Evolutionary conservation across 92 coral and sea anemone species (phyloP), one percentile per base, ranked within the genome.

Genomic region (Virgularia gustaviana): DNA sequence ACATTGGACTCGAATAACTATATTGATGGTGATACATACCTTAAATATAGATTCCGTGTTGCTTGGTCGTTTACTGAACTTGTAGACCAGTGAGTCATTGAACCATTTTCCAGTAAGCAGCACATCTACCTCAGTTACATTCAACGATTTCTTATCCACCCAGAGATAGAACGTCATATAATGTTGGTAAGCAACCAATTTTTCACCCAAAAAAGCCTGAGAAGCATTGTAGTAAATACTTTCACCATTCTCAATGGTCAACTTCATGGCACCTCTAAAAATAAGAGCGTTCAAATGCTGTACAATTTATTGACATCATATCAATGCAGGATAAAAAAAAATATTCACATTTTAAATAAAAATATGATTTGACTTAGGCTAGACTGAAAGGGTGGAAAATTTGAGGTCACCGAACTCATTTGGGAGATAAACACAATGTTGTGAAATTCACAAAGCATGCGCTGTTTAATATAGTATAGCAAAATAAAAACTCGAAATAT

Each of bases 171-270:
- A 92, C 10, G 85, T 66, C 83, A 92, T 41, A 18, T 80, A 33
- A 71, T 79, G 84, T 9, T 91, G 85, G 81, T 89, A 92, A 6
- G 94, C 90, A 63, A 77, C 77, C 23, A 94, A 85, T 51, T 88
- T 80, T 63, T 86, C 83, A 9, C 85, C 85, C 38, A 89, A 77
- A 70, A 72, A 89, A 58, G 86, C 79, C 3, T 61, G 65, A 11
- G 98, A 96, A 9, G 94, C 94, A n/a, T 71, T 56, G 55, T 86
- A 89, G 80, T 89, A 92, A 52, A 72, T 30, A 34, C 86, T 87
- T 11, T 65, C 53, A 15, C 57, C 56, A 0, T 79, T 80, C 11
- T 3, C 28, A 25, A 84, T 78, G n/a, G 75, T 75, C 15, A 65
- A 58, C 68, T 24, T 52, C 27, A 92, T 70, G 11, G 73, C 65